Evolutionary conservation across 2,888 invertebrate species (phyloP), one percentile per base, ranked within the genome.

Genomic region (Halocaridina rubra): DNA sequence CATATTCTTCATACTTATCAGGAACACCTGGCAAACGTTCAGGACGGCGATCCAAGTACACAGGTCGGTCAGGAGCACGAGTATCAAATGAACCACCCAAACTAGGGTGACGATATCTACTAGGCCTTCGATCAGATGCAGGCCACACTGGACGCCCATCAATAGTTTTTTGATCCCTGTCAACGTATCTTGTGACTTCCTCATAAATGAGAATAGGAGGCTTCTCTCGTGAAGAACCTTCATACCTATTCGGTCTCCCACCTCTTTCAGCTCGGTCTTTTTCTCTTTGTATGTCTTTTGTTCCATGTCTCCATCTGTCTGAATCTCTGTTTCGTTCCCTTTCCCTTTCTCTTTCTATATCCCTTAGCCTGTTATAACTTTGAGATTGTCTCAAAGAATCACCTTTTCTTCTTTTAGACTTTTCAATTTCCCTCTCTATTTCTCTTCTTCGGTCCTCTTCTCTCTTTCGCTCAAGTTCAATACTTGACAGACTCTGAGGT

Each of bases 121-220:
- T 67, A n/a, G 80, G 46, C 5, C 39, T 30, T 16, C 69, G 75
- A 3, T 53, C 5, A 69, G 76, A 69, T 59, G 33, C 57, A 24
- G 61, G 71, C 1, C 72, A 29, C 53, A 30, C 19, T 32, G 61
- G 71, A 1, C 72, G 39, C 53, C 53, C 19, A 2, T 30, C 5
- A n/a, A n/a, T 8, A 5, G 24, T 1, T 24, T 27, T 24, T 33
- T 32, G 24, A 27, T 24, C 30, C n/a, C 71, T 29, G 8, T 24
- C 7, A 2, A 19, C 27, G 29, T 76, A 53, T 8, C 24, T 19
- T 10, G 59, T 32, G 1, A 84, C 53, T 46, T 78, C 27, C 30
- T 84, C 82, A 7, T 71, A 32, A 24, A 84, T 84, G 19, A 78
- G 78, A 46, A 84, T 84, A 29, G 82, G 82, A 10, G 32, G 61